Evolutionary conservation across 2,888 invertebrate species (phyloP).

Genomic region (Doris montereyensis): DNA sequence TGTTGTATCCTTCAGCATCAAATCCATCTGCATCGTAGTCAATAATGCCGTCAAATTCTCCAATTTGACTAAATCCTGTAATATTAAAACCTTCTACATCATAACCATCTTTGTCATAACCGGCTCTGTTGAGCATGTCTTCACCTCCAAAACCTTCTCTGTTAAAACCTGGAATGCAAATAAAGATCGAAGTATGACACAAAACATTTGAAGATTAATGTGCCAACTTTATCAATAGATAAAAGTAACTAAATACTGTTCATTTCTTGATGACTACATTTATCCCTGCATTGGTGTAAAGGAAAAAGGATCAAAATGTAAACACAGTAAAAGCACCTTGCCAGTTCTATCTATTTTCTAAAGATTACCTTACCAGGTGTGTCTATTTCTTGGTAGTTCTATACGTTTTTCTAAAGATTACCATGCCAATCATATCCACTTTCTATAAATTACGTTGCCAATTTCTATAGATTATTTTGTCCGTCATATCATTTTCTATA

Average conservation of each 20-base stretch:
- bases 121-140: constrained; percentile 61
- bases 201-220: not conserved
- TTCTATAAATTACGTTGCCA: too few relatives aligned
- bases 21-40: constrained; percentile 63
- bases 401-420: too few relatives aligned
- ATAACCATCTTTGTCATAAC: constrained; percentile 65
- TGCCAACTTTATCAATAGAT: not conserved
- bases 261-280: too few relatives aligned
- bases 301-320: not conserved
- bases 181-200: constrained; percentile 8
- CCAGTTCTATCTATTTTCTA: too few relatives aligned
- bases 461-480: too few relatives aligned
- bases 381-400: too few relatives aligned
- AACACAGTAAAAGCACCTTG: not conserved
- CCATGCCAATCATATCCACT: too few relatives aligned
- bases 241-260: not conserved
- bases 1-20: constrained; percentile 67
- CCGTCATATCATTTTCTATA: too few relatives aligned
- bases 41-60: constrained; percentile 68
- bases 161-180: constrained; percentile 58
- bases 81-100: constrained; percentile 64
- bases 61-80: constrained; percentile 61
- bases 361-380: too few relatives aligned
- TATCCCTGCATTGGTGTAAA: too few relatives aligned
- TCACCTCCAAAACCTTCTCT: constrained; percentile 57